Evolutionary conservation across 2,888 invertebrate genomes (phyloP).

Genomic region (Drosophila anceps): DNA sequence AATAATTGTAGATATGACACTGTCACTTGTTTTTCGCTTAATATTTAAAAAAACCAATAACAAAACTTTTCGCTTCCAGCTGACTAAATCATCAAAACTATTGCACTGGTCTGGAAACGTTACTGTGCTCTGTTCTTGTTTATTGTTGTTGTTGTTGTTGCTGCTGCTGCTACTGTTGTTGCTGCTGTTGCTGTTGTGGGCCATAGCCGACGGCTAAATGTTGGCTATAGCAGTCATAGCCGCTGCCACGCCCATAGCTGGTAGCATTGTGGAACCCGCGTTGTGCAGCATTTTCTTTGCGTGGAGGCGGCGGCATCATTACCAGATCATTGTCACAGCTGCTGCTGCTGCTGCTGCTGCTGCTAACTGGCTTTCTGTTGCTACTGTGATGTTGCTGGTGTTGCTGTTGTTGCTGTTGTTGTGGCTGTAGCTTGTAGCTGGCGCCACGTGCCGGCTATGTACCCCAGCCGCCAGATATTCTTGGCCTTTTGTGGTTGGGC

Average conservation of each 20-base stretch:
- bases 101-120: slow-evolving; percentile 74
- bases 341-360: slow-evolving; percentile 47
- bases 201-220: slow-evolving; percentile 62
- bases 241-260: slow-evolving; percentile 54
- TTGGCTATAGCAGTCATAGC: slow-evolving; percentile 72
- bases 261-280: slow-evolving; percentile 34
- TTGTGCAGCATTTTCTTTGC: slow-evolving; percentile 50
- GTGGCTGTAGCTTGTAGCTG: slow-evolving; percentile 50
- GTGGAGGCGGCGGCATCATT: slow-evolving; percentile 80
- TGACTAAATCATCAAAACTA: slow-evolving; percentile 59
- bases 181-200: slow-evolving; percentile 15
- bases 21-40: slow-evolving; percentile 70
- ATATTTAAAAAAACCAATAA: slow-evolving; percentile 38
- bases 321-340: slow-evolving; percentile 64
- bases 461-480: slow-evolving; percentile 95
- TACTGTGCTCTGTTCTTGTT: slow-evolving; percentile 47
- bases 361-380: slow-evolving; percentile 65
- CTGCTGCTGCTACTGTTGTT: slow-evolving; percentile 3
- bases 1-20: slow-evolving; percentile 82
- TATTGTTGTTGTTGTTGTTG: slow-evolving; percentile 10
- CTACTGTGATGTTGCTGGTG: slow-evolving; percentile 62
- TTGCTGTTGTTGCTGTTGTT: slow-evolving; percentile 55
- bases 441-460: slow-evolving; percentile 89
- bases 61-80: slow-evolving; percentile 61
- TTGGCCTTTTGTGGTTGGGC: slow-evolving; percentile 91